Percentiles rank a stretch among this genome's conserved stretches.
Conservation (phyloP, 2,113 vertebrate genomes). For the Gadus macrocephalus region DNA sequence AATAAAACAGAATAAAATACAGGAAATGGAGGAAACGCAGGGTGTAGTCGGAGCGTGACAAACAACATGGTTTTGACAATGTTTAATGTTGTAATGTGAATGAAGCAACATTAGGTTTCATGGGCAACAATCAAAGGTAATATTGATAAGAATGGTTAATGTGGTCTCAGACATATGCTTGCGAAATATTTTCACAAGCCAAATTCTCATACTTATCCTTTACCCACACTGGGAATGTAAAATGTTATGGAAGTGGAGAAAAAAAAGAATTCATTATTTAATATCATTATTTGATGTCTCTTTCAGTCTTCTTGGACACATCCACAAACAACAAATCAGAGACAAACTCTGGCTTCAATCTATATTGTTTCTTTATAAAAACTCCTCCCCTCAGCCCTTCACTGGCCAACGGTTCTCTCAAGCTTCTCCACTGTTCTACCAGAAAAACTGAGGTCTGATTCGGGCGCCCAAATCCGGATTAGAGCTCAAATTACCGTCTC, state of each 20-base stretch:
- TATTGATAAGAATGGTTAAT: too few species aligned
- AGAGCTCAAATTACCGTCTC: slow-evolving; percentile 66
- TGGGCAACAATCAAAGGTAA: too few species aligned
- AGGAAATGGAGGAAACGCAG: too few species aligned
- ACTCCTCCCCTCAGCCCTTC: slow-evolving; percentile 37
- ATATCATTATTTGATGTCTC: neutral
- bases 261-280: neutral
- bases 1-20: too few species aligned
- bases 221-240: neutral
- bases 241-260: slow-evolving; percentile 1
- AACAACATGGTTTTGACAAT: too few species aligned
- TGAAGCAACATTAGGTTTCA: too few species aligned
- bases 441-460: slow-evolving; percentile 52
- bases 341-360: slow-evolving; percentile 48
- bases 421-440: slow-evolving; percentile 64
- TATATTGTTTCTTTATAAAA: slow-evolving; percentile 50
- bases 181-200: neutral
- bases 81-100: too few species aligned
- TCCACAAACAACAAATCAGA: slow-evolving; percentile 51
- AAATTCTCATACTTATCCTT: neutral
- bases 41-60: too few species aligned
- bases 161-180: too few species aligned
- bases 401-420: slow-evolving; percentile 40
- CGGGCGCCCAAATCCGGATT: slow-evolving; percentile 57
- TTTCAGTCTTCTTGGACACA: slow-evolving; percentile 24